These are phyloP conservation scores for Ophiothrix spiculata DNA, from an alignment of 35 echinoderm and acorn worm genomes.

Conservation along the genomic window DNA sequence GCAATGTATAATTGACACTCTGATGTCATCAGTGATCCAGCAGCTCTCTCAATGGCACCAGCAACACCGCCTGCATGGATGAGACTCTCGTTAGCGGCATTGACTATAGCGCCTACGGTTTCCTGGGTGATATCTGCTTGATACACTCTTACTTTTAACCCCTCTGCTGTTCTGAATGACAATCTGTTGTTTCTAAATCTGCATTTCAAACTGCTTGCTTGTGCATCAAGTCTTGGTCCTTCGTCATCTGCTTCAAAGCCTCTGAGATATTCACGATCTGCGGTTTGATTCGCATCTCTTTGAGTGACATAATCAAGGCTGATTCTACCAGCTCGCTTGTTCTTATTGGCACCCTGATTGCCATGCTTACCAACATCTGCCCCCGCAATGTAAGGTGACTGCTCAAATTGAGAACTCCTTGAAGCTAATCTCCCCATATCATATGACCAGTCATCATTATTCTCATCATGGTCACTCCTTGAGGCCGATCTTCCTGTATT, in stretches of 20 bases:
- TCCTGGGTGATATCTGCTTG: conserved; percentile 22
- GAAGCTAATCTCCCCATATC: too few species aligned
- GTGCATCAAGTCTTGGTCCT: too few species aligned
- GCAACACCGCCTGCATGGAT: conserved; percentile 49
- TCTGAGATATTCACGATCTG: too few species aligned
- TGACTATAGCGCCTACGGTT: conserved; percentile 40
- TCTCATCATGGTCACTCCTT: not conserved
- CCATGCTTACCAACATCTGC: too few species aligned
- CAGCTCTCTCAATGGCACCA: conserved; percentile 27
- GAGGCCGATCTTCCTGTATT: not conserved
- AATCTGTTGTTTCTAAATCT: not conserved
- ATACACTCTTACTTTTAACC: conserved; percentile 5
- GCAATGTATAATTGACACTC: conserved; percentile 31
- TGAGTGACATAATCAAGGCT: too few species aligned
- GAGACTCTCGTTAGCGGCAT: conserved; percentile 42
- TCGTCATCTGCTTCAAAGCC: too few species aligned
- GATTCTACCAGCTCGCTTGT: too few species aligned
- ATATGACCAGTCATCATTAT: not conserved
- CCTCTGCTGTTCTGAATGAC: not conserved
- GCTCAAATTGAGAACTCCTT: too few species aligned
- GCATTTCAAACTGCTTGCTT: too few species aligned
- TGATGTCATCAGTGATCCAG: conserved; percentile 1
- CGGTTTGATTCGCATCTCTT: too few species aligned
- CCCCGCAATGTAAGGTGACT: too few species aligned
- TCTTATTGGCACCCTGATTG: too few species aligned